Base-by-base conservation (phyloP, 2,113 vertebrate genomes). In the Tyrannus savana region DNA sequence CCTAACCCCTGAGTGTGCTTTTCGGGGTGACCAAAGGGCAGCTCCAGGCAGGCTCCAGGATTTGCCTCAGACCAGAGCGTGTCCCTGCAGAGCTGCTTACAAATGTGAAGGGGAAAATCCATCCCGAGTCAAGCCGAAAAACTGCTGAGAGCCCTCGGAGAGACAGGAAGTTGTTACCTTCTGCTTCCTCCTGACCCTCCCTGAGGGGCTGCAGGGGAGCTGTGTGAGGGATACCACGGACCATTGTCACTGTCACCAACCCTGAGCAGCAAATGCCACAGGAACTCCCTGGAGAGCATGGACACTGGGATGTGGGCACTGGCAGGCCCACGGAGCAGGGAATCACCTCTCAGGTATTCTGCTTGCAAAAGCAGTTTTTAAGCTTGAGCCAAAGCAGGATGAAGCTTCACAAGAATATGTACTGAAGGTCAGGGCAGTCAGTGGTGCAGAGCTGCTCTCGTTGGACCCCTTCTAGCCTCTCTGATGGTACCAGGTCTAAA, bases 281-380 rank as follows among this genome's bases (percentile, higher is more conserved):
- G 64, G 53, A 55, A 12, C 3, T 22, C 22, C 46, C 5, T 0
- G 4, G 73, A 12, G 23, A n/a, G 72, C 39, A 8, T 0, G 0
- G 47, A 11, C n/a, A 1, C 7, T 5, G 3, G 39, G 85, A 60
- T 14, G 28, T 0, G 21, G 41, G 35, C 9, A n/a, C 49, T 25
- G 56, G 55, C 59, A 11, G 63, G 64, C 37, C 44, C 44, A 5
- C 0, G 2, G 8, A 44, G n/a, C 68, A n/a, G 28, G 30, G 53
- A 74, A 59, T 50, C 69, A 68, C 27, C 49, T 47, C 64, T 10
- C 2, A 4, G 23, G 14, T 5, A 33, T 33, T 88, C 6, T 39
- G 53, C 88, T 92, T 63, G 63, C 33, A 39, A 35, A 63, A 78
- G 39, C 79, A 31, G 31, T 56, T 92, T 85, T 28, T 47, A 53